Conservation (phyloP, 1,140 invertebrate species). For the Drosophila sulfurigaster region DNA sequence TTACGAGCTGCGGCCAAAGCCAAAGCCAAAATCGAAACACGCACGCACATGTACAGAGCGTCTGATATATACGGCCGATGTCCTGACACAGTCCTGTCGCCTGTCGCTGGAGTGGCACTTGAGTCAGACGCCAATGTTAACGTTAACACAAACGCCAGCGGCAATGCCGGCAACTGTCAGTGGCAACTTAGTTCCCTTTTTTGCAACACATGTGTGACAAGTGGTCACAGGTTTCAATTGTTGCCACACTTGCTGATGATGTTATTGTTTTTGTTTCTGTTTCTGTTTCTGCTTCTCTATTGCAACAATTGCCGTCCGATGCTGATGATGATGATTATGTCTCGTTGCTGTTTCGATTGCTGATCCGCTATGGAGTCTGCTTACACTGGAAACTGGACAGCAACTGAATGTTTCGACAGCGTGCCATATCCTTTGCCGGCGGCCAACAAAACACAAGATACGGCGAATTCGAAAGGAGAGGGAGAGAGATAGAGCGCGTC, state of each 20-base stretch:
- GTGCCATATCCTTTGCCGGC: conserved; percentile 60
- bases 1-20: conserved; percentile 31
- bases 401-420: conserved; percentile 58
- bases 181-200: conserved; percentile 56
- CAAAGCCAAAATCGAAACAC: conserved; percentile 65
- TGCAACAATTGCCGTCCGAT: conserved; percentile 22
- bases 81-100: conserved; percentile 35
- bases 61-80: conserved; percentile 29
- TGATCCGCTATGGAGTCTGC: conserved; percentile 32
- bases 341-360: conserved; percentile 10
- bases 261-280: conserved; percentile 31
- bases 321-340: conserved; percentile 17
- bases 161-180: conserved; percentile 60
- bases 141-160: conserved; percentile 18
- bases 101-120: conserved; percentile 44
- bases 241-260: conserved; percentile 39
- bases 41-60: conserved; percentile 50
- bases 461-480: conserved; percentile 53
- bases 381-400: conserved; percentile 58
- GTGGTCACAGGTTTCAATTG: conserved; percentile 71
- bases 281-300: conserved; percentile 20
- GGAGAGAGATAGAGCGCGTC: conserved; percentile 44
- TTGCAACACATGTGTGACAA: conserved; percentile 60
- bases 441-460: conserved; percentile 40
- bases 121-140: conserved; percentile 39